phyloP scores from a whole-genome alignment of 2,888 invertebrate species.

The Scrobipalpa costella region DNA sequence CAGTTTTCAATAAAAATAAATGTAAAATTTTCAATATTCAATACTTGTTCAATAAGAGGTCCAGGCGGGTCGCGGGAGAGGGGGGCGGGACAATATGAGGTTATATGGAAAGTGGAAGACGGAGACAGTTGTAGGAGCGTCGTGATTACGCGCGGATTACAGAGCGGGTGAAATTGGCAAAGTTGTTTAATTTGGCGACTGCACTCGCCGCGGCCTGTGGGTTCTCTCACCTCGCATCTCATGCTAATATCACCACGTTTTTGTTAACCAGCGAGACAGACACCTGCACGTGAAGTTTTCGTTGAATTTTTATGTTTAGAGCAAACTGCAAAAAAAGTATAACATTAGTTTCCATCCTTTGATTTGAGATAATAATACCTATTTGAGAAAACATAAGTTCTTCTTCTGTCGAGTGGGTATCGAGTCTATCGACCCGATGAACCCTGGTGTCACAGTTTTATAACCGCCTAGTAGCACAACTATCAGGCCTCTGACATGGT shows the following conservation, averaged over 20 bases:
- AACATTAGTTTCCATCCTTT: too few species aligned
- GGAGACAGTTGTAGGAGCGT: slow-evolving; percentile 14
- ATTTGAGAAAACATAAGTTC: too few species aligned
- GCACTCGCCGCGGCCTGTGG: not conserved
- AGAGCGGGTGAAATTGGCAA: not conserved
- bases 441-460: too few species aligned
- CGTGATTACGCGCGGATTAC: slow-evolving; percentile 13
- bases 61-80: not conserved
- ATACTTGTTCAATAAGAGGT: slow-evolving; percentile 46
- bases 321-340: too few species aligned
- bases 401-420: too few species aligned
- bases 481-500: too few species aligned
- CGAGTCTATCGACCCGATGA: too few species aligned
- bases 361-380: too few species aligned
- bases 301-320: not conserved
- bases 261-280: not conserved
- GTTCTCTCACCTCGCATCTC: not conserved
- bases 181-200: slow-evolving; percentile 19
- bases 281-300: not conserved
- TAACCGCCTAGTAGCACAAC: too few species aligned
- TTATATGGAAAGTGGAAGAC: slow-evolving; percentile 1
- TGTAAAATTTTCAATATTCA: slow-evolving; percentile 50
- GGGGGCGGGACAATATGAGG: slow-evolving; percentile 14
- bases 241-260: not conserved
- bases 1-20: slow-evolving; percentile 36